phyloP scores from a whole-genome alignment of 2,888 invertebrate species.

The Conops quadrifasciatus region DNA sequence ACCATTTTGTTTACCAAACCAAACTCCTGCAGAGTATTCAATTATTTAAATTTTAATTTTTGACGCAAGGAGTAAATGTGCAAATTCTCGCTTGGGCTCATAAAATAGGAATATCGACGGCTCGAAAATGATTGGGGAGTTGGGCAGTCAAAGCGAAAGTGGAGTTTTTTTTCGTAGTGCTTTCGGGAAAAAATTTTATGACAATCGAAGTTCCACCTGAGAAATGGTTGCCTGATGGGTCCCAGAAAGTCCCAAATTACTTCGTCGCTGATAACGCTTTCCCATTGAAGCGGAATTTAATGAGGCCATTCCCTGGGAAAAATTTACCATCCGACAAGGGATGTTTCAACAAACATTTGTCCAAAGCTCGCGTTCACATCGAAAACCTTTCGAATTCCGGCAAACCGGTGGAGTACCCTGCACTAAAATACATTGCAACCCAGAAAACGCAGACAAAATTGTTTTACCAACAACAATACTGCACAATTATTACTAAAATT shows the following conservation, averaged over 20 bases:
- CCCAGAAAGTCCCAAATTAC: constrained; percentile 17
- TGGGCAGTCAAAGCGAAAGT: constrained; percentile 32
- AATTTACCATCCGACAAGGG: neutral
- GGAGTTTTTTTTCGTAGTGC: constrained; percentile 31
- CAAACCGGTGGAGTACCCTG: constrained; percentile 21
- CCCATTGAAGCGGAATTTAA: constrained; percentile 23
- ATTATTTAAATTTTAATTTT: no score
- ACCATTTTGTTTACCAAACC: constrained; percentile 21
- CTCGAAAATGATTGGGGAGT: no score
- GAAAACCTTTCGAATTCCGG: constrained; percentile 20
- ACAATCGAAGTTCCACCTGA: constrained; percentile 5
- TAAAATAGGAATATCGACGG: no score
- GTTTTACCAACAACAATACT: constrained; percentile 23
- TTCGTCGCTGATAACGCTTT: constrained; percentile 35
- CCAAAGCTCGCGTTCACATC: constrained; percentile 8
- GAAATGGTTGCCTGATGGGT: constrained; percentile 16
- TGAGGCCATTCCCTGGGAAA: no score
- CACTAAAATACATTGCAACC: neutral
- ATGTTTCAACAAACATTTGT: constrained; percentile 10
- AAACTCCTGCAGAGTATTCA: no score
- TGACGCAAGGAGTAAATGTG: no score
- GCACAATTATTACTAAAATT: no score
- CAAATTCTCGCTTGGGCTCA: no score
- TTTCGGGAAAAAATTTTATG: constrained; percentile 35
- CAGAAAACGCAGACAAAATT: constrained; percentile 25